Conservation (phyloP, 2,797 vertebrate genomes). For the Dendrocincla tyrannina region DNA sequence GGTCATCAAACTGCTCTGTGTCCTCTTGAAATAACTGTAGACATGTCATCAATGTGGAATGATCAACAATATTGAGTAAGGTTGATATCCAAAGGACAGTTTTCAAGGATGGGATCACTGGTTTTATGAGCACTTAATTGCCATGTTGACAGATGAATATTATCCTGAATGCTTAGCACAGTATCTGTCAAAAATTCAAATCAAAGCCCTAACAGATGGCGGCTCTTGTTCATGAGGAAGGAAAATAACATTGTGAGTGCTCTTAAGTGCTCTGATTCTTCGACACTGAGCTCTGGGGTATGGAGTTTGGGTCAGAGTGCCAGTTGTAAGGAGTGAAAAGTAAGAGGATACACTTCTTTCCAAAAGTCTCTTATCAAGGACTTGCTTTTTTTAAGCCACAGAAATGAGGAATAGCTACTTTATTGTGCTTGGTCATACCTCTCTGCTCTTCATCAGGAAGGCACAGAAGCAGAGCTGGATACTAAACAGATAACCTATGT, state of each 20-base stretch:
- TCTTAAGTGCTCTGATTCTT: neutral
- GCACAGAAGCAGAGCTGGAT: neutral
- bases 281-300: neutral
- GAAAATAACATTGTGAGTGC: neutral
- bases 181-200: neutral
- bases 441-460: neutral
- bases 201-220: neutral
- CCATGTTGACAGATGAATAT: neutral
- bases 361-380: neutral
- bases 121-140: neutral
- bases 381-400: neutral
- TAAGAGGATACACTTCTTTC: neutral
- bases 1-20: neutral
- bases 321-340: neutral
- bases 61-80: neutral
- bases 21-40: neutral
- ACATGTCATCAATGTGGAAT: neutral
- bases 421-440: rapidly evolving
- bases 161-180: neutral
- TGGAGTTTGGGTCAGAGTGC: neutral
- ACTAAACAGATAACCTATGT: neutral
- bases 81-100: neutral
- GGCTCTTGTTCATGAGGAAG: neutral
- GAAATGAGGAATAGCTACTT: neutral
- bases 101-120: neutral